phyloP scores from a whole-genome alignment of 1,140 invertebrate species.

The Oryzaephilus surinamensis region DNA sequence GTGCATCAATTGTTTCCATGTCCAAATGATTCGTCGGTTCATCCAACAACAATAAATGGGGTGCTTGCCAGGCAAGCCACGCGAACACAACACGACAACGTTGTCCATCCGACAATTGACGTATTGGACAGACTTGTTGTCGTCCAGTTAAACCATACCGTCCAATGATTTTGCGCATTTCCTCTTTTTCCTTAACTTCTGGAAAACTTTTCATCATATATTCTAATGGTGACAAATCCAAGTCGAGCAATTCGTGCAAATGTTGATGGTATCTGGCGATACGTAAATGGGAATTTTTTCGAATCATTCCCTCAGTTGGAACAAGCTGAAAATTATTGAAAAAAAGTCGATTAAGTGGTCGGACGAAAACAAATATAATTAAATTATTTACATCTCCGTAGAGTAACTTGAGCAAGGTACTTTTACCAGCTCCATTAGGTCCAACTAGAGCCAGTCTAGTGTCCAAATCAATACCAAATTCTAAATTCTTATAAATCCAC shows the following conservation, averaged over 20 bases:
- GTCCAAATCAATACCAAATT: conserved; percentile 98
- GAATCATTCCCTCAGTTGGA: conserved; percentile 92
- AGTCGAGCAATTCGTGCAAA: conserved; percentile 89
- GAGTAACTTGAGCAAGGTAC: conserved; percentile 90
- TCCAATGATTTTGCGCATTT: conserved; percentile 99
- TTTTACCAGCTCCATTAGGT: conserved; percentile 98
- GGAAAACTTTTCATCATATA: conserved; percentile 98
- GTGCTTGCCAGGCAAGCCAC: conserved; percentile 90
- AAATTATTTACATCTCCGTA: conserved; percentile 72
- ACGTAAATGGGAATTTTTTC: conserved; percentile 93
- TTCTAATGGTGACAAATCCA: conserved; percentile 90
- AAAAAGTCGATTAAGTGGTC: background rate
- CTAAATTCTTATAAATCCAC: conserved; percentile 93
- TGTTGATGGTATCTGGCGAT: conserved; percentile 99
- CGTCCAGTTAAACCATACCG: conserved; percentile 89
- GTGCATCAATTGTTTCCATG: conserved; percentile 97
- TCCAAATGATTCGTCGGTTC: conserved; percentile 99
- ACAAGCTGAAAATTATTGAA: conserved; percentile 53
- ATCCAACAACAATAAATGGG: conserved; percentile 88
- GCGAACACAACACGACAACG: conserved; percentile 97
- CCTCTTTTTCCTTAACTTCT: conserved; percentile 94
- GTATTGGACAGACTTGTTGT: conserved; percentile 96
- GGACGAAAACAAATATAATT: too few relatives aligned
- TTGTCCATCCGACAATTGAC: conserved; percentile 96
- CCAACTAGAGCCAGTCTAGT: conserved; percentile 95